These are phyloP conservation scores for Brenthis daphne DNA, from an alignment of 2,888 invertebrate species.

Conservation along the genomic window DNA sequence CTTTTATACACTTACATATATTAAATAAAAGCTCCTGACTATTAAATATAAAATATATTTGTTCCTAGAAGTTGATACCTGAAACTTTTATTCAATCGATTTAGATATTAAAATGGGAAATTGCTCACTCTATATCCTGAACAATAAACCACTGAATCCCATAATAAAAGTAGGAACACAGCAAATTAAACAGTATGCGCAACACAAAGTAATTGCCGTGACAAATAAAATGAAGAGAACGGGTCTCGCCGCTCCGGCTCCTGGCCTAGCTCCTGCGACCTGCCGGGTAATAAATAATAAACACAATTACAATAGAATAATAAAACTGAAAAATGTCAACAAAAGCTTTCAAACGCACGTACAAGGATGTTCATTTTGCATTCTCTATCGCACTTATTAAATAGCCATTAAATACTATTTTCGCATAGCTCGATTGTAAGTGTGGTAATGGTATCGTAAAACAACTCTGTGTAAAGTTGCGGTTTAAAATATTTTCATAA, in stretches of 20 bases:
- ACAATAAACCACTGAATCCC: conserved; percentile 28
- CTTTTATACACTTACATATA: too few species aligned
- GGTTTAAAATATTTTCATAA: conserved; percentile 56
- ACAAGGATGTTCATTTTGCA: conserved; percentile 27
- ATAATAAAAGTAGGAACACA: conserved; percentile 31
- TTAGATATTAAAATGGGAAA: neutral
- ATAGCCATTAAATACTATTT: conserved; percentile 7
- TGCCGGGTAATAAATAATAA: conserved; percentile 47
- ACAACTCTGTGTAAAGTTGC: conserved; percentile 35
- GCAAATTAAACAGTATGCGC: conserved; percentile 51
- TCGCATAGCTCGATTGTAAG: neutral
- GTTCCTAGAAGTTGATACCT: too few species aligned
- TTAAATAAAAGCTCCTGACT: too few species aligned
- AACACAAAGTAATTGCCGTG: conserved; percentile 52
- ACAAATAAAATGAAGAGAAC: conserved; percentile 46
- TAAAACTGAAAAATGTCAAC: conserved; percentile 65
- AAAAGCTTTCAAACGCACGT: conserved; percentile 47
- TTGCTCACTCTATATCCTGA: neutral
- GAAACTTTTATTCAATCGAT: neutral
- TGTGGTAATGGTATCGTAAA: conserved; percentile 24
- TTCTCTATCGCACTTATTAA: neutral
- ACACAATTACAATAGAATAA: conserved; percentile 63
- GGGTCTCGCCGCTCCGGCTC: conserved; percentile 26
- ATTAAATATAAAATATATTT: too few species aligned
- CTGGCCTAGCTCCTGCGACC: too few species aligned